Evolutionary conservation across 1,140 invertebrate genomes (phyloP).

Genomic region (Lordiphosa clarofinis): DNA sequence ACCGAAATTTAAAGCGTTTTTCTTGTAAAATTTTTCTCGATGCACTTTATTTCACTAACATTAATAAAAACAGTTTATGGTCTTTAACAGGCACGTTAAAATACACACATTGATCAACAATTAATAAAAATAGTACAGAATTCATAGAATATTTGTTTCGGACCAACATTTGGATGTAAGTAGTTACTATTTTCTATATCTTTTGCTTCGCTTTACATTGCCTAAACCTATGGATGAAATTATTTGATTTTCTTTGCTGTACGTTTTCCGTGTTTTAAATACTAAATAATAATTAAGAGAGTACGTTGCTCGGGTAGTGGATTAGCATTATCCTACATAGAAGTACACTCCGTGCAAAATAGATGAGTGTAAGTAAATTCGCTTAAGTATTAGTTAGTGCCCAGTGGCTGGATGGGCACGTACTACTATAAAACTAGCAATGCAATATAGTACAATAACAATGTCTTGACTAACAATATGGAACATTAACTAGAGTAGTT

Average conservation of each 20-base stretch:
- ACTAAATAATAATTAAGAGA: conserved; percentile 77
- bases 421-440: conserved; percentile 75
- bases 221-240: conserved; percentile 52
- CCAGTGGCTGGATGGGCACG: conserved; percentile 48
- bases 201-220: conserved; percentile 24
- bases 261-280: conserved; percentile 40
- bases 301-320: conserved; percentile 43
- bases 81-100: conserved; percentile 48
- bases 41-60: conserved; percentile 69
- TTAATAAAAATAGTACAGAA: conserved; percentile 38
- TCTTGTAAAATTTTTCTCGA: conserved; percentile 29
- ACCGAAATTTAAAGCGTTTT: background rate
- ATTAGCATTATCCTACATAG: conserved; percentile 18
- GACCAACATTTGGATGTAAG: conserved; percentile 5
- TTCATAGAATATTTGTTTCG: conserved; percentile 36
- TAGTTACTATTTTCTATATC: conserved; percentile 2
- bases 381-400: conserved; percentile 49
- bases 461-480: conserved; percentile 15
- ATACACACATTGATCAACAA: conserved; percentile 67
- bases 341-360: conserved; percentile 25
- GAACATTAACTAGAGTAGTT: conserved; percentile 36
- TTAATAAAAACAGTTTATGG: conserved; percentile 61
- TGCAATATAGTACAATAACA: conserved; percentile 30
- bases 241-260: conserved; percentile 10
- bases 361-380: conserved; percentile 51